phyloP scores from a whole-genome alignment of 2,113 vertebrate species.

The Oophaga pumilio region DNA sequence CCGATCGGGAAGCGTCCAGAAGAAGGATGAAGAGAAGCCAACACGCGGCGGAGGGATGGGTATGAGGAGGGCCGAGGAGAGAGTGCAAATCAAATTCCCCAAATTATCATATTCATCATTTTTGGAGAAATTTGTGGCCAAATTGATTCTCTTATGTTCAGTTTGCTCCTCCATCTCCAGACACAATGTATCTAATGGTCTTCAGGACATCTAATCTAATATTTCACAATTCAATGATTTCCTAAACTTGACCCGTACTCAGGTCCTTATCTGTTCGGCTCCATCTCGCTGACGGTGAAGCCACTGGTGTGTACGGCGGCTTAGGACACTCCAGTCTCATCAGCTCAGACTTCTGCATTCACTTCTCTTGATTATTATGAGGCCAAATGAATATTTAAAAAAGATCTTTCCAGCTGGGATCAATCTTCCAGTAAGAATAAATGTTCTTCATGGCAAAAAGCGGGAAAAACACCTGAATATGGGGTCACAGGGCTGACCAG shows the following conservation, averaged over 20 bases:
- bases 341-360: background rate
- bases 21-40: too few relatives aligned
- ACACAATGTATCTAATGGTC: too few relatives aligned
- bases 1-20: too few relatives aligned
- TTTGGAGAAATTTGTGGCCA: too few relatives aligned
- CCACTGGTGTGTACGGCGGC: background rate
- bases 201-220: too few relatives aligned
- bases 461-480: conserved; percentile 34
- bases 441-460: background rate
- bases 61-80: too few relatives aligned
- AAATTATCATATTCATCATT: too few relatives aligned
- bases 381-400: conserved; percentile 36
- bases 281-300: background rate
- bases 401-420: conserved; percentile 2
- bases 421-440: conserved; percentile 19
- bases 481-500: background rate
- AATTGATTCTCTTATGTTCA: too few relatives aligned
- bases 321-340: background rate
- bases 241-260: background rate
- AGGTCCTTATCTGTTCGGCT: background rate
- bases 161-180: too few relatives aligned
- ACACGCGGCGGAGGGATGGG: too few relatives aligned
- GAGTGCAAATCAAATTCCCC: too few relatives aligned
- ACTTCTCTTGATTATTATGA: background rate
- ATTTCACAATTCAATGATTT: too few relatives aligned